Evolutionary conservation across 2,888 invertebrate species (phyloP).

Genomic region (Lymantria monacha): DNA sequence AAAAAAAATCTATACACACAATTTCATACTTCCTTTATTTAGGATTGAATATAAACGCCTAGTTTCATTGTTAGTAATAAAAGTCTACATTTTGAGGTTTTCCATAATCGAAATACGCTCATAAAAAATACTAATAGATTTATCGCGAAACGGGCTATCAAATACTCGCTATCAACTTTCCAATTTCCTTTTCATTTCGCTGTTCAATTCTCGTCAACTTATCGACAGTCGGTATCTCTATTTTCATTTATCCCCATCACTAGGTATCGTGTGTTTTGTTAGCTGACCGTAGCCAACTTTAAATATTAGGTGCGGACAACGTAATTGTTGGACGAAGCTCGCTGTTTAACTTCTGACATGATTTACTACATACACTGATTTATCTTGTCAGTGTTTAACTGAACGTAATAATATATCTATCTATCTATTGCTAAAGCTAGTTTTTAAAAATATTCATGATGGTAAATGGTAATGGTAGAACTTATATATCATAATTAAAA

Average conservation of each 20-base stretch:
- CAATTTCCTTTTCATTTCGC: not conserved
- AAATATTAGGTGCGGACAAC: slow-evolving; percentile 40
- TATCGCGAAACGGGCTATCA: not conserved
- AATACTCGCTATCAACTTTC: not conserved
- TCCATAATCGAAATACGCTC: too few species aligned
- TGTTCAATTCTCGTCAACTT: not conserved
- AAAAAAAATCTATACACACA: too few species aligned
- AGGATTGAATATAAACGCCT: too few species aligned
- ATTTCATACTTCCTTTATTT: too few species aligned
- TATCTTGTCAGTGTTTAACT: slow-evolving; percentile 11
- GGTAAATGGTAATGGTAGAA: too few species aligned
- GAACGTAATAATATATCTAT: not conserved
- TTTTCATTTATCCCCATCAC: slow-evolving; percentile 5
- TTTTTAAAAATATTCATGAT: too few species aligned
- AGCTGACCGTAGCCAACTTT: slow-evolving; percentile 27
- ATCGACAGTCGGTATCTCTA: not conserved
- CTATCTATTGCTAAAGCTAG: too few species aligned
- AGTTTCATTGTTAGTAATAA: too few species aligned
- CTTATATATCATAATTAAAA: too few species aligned
- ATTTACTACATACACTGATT: slow-evolving; percentile 31
- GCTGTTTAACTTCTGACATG: slow-evolving; percentile 23
- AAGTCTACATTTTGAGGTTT: too few species aligned
- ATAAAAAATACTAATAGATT: too few species aligned
- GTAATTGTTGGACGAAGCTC: slow-evolving; percentile 32
- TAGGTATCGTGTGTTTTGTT: slow-evolving; percentile 16